These are phyloP conservation scores for Furcula furcula DNA, from an alignment of 2,888 invertebrate species.

Conservation along the genomic window DNA sequence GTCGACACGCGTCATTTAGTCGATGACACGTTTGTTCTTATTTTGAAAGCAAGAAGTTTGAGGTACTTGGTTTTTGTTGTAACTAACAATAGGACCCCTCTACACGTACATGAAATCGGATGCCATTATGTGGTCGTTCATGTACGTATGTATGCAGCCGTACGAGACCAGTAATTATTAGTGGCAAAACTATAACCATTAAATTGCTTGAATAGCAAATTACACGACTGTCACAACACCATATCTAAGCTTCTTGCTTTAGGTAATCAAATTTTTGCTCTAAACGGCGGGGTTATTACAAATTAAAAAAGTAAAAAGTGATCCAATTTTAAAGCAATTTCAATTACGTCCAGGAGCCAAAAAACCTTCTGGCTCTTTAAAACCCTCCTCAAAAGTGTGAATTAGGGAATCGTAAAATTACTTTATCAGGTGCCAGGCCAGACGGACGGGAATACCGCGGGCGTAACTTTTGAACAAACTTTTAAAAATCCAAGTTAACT, in stretches of 20 bases:
- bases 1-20: slow-evolving; percentile 81
- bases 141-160: slow-evolving; percentile 30
- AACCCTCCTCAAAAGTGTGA: slow-evolving; percentile 76
- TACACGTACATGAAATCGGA: slow-evolving; percentile 51
- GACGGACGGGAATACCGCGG: slow-evolving; percentile 57
- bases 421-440: slow-evolving; percentile 73
- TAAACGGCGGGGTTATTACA: slow-evolving; percentile 13
- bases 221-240: slow-evolving; percentile 29
- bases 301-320: slow-evolving; percentile 57
- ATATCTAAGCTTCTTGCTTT: slow-evolving; percentile 9
- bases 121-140: slow-evolving; percentile 46
- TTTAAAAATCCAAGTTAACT: slow-evolving; percentile 80
- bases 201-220: slow-evolving; percentile 9
- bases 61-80: slow-evolving; percentile 68
- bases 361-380: slow-evolving; percentile 66
- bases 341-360: slow-evolving; percentile 57
- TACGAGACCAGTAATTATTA: slow-evolving; percentile 31
- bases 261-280: slow-evolving; percentile 7
- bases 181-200: slow-evolving; percentile 9
- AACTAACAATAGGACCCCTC: slow-evolving; percentile 60
- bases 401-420: slow-evolving; percentile 76
- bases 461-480: slow-evolving; percentile 67
- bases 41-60: slow-evolving; percentile 72
- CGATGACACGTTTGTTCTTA: slow-evolving; percentile 82
- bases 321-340: slow-evolving; percentile 58